A percentile compares a stretch with the other conserved stretches of the same genome.
These are phyloP conservation scores for Caretta caretta DNA, from an alignment of 2,113 vertebrate genomes.

Conservation along the genomic window DNA sequence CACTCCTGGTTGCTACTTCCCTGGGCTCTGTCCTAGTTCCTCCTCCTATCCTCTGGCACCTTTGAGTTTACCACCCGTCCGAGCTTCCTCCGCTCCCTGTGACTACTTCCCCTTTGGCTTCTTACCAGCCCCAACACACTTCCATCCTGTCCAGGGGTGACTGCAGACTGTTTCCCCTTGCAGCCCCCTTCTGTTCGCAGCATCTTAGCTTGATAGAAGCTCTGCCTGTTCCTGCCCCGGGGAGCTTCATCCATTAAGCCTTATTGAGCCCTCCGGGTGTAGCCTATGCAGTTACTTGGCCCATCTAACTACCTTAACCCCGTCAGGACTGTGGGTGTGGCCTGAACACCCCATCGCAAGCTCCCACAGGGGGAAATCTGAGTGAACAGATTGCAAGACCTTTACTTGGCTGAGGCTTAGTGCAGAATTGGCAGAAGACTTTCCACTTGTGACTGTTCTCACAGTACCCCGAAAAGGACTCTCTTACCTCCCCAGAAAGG, in stretches of 20 bases:
- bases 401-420: not conserved
- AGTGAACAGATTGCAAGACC: not conserved
- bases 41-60: not conserved
- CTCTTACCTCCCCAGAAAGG: not conserved
- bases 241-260: not conserved
- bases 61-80: not conserved
- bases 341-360: not conserved
- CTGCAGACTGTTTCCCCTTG: not conserved
- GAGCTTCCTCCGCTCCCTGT: not conserved
- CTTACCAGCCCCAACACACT: not conserved
- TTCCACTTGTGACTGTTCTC: not conserved
- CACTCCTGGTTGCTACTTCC: not conserved
- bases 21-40: not conserved
- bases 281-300: not conserved
- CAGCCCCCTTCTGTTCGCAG: not conserved
- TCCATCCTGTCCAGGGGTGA: not conserved
- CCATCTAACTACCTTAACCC: not conserved
- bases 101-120: not conserved
- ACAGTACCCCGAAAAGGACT: not conserved
- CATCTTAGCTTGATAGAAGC: not conserved
- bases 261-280: not conserved
- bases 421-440: not conserved
- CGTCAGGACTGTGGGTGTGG: not conserved
- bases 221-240: not conserved
- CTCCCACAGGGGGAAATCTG: not conserved